Evolutionary conservation across 2,888 invertebrate species (phyloP).

Genomic region (Druceiella hillmani): DNA sequence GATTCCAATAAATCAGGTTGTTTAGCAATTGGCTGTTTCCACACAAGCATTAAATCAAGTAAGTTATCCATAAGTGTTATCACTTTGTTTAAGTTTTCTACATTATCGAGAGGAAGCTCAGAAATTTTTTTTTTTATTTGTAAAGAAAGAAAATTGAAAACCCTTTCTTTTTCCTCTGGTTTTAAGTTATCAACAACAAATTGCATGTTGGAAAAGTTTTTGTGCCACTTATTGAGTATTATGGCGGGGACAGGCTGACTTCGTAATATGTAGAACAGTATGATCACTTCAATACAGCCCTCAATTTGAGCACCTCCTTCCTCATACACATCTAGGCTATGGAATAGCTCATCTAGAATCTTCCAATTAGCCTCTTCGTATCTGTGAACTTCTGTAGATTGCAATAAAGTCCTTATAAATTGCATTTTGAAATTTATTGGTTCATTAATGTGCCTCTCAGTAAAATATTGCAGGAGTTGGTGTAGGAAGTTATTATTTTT

Average conservation of each 20-base stretch:
- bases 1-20: too few relatives aligned
- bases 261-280: conserved; percentile 30
- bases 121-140: too few relatives aligned
- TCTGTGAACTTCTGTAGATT: conserved; percentile 25
- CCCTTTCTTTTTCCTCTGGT: conserved; percentile 27
- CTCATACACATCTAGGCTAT: conserved; percentile 30
- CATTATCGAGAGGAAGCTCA: conserved; percentile 28
- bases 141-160: conserved; percentile 34
- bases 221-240: conserved; percentile 31
- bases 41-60: too few relatives aligned
- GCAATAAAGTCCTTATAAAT: conserved; percentile 30
- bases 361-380: conserved; percentile 33
- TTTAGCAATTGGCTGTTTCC: too few relatives aligned
- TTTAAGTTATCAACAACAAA: conserved; percentile 27
- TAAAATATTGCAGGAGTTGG: conserved; percentile 30
- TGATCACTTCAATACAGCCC: conserved; percentile 29
- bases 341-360: conserved; percentile 31
- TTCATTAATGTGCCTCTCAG: conserved; percentile 32
- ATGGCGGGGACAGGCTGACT: conserved; percentile 30
- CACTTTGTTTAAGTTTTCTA: conserved; percentile 30
- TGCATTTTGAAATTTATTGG: conserved; percentile 24
- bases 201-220: conserved; percentile 25
- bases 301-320: conserved; percentile 30
- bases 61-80: conserved; percentile 29
- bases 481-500: conserved; percentile 28